A percentile compares a stretch with the other conserved stretches of the same genome.
phyloP scores from a whole-genome alignment of 2,888 invertebrate species.

The Phlogophora meticulosa region DNA sequence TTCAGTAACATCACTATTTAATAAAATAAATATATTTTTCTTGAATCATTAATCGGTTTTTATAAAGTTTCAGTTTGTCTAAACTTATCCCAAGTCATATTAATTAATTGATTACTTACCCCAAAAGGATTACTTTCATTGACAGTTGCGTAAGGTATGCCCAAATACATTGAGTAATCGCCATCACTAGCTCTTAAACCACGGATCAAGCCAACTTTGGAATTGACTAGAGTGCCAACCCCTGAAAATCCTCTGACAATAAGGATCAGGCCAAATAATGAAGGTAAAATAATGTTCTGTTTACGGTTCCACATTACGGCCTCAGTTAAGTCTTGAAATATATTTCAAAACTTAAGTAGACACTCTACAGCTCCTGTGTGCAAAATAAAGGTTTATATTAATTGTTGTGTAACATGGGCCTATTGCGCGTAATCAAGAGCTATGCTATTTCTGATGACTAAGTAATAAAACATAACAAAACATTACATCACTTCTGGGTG shows the following conservation, averaged over 20 bases:
- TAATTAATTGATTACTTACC: constrained; percentile 69
- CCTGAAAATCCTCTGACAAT: constrained; percentile 60
- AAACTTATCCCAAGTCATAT: no score
- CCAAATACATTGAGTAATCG: constrained; percentile 78
- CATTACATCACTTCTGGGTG: no score
- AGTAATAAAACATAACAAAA: no score
- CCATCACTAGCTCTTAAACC: constrained; percentile 76
- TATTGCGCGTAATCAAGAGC: no score
- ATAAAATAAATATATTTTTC: no score
- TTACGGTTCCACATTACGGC: constrained; percentile 47
- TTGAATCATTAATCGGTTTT: no score
- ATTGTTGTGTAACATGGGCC: no score
- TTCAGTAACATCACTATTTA: no score
- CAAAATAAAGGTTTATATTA: constrained; percentile 9
- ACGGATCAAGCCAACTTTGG: constrained; percentile 73
- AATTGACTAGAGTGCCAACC: constrained; percentile 76
- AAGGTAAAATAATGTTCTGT: constrained; percentile 27
- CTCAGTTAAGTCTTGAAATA: neutral
- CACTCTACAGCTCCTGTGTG: neutral
- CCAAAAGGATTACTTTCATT: constrained; percentile 77
- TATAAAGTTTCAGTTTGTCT: no score
- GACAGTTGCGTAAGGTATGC: constrained; percentile 79
- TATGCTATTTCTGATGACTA: no score
- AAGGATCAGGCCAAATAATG: constrained; percentile 41
- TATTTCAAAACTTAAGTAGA: neutral